These are phyloP conservation scores for Araneus ventricosus DNA, from an alignment of 1,140 invertebrate genomes.

Conservation along the genomic window DNA sequence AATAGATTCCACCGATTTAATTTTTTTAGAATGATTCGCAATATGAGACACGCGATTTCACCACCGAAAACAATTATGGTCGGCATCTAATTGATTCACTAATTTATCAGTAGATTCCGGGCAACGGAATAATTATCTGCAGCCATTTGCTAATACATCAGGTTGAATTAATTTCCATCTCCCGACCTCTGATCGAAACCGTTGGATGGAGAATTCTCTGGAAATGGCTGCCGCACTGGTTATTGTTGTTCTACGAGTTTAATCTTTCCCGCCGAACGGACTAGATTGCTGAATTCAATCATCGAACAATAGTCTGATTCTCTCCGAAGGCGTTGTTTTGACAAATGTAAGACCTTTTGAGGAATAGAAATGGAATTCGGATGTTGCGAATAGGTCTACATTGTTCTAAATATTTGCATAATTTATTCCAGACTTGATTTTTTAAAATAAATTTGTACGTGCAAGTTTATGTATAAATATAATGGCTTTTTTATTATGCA, in stretches of 20 bases:
- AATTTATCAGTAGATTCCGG: constrained; percentile 11
- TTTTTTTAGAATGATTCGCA: too few species aligned
- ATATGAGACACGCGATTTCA: not conserved
- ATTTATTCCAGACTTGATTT: too few species aligned
- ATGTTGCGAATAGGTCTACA: not conserved
- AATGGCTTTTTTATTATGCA: too few species aligned
- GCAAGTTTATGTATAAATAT: too few species aligned
- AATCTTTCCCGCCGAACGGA: not conserved
- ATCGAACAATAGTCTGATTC: not conserved
- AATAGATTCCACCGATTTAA: too few species aligned
- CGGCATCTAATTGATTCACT: constrained; percentile 40
- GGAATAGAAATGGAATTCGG: not conserved
- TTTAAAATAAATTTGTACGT: too few species aligned
- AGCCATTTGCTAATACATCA: constrained; percentile 16
- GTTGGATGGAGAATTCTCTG: not conserved
- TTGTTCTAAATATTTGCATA: not conserved
- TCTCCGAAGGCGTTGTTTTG: not conserved
- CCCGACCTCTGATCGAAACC: not conserved
- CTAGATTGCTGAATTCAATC: not conserved
- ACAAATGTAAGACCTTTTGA: not conserved
- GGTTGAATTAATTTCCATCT: not conserved
- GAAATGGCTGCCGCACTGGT: not conserved
- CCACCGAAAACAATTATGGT: not conserved
- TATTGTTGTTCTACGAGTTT: not conserved
- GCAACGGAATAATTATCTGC: constrained; percentile 38